A percentile compares a stretch with the other conserved stretches of the same genome.
These are phyloP conservation scores for Archilochus colubris DNA, from an alignment of 2,113 vertebrate species.

Conservation along the genomic window DNA sequence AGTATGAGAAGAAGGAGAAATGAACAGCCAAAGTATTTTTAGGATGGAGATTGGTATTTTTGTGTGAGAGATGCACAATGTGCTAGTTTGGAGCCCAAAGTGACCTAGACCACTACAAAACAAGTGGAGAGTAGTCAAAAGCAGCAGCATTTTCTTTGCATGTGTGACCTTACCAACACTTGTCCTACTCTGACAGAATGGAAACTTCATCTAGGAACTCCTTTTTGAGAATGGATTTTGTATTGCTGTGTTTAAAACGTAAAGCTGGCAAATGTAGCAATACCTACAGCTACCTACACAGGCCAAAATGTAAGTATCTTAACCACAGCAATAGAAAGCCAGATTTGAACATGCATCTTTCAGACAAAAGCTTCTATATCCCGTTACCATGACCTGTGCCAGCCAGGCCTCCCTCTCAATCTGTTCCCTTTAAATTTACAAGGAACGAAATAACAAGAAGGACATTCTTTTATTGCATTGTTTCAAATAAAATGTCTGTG, in stretches of 20 bases:
- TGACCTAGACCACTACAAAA: background rate
- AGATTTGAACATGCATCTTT: background rate
- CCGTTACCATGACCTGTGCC: conserved; percentile 36
- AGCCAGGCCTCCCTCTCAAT: conserved; percentile 42
- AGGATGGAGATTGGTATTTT: background rate
- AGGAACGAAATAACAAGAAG: conserved; percentile 62
- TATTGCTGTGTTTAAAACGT: background rate
- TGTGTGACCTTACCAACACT: fast-evolving
- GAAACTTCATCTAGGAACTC: background rate
- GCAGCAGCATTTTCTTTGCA: background rate
- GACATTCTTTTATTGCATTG: conserved; percentile 69
- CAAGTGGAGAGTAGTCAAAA: background rate
- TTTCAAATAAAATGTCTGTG: conserved; percentile 70
- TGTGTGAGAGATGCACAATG: background rate
- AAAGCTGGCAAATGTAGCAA: background rate
- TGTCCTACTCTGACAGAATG: background rate
- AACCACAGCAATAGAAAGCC: background rate
- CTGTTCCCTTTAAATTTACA: conserved; percentile 68
- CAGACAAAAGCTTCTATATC: conserved; percentile 46
- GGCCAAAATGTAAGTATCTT: background rate
- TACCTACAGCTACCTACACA: background rate
- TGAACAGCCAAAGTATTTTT: background rate
- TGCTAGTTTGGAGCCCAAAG: background rate
- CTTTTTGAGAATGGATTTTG: background rate
- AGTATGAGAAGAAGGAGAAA: background rate